Evolutionary conservation across 2,113 vertebrate species (phyloP), one percentile per base, ranked within the genome.

Genomic region (Myrmecophaga tridactyla): DNA sequence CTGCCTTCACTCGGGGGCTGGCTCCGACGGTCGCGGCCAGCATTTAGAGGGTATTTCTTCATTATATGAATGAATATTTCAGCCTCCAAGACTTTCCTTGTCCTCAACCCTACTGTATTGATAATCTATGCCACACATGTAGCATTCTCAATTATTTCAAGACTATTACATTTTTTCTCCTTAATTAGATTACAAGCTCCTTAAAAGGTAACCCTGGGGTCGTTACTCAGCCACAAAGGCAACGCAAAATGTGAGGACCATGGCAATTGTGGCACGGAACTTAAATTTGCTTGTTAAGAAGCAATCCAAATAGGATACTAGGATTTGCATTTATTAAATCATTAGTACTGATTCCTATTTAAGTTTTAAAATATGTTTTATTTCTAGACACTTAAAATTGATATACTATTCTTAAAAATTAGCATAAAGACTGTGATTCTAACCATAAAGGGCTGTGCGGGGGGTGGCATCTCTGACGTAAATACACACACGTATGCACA

Each of bases 111-210:
- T 1, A 20, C 1, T 41, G n/a, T 10, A 8, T 51, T 21, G 23
- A 63, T 13, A 12, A 13, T 21, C 29, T 25, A 60, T 2, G 17
- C 12, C 69, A 36, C 0, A 1, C 3, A 0, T 1, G 1, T 0
- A 23, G 58, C 23, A 41, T 25, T 70, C 70, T 81, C n/a, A 5
- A 6, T 36, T 4, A 43, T 39, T 36, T 70, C 60, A 56, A 21
- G 36, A 53, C 34, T 4, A 9, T 11, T 18, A 15, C 20, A n/a
- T 25, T 12, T 69, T 15, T 11, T 27, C 48, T 83, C 53, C 80
- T 48, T 76, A 69, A 48, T 70, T 69, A 46, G 56, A 34, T 5
- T 23, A 31, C 21, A 21, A 17, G 3, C 20, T 90, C 48, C 69
- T 43, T 63, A 5, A 43, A 87, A 67, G 67, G 51, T 18, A 43